phyloP scores from a whole-genome alignment of 1,140 invertebrate genomes.

The Drosophila sturtevanti region DNA sequence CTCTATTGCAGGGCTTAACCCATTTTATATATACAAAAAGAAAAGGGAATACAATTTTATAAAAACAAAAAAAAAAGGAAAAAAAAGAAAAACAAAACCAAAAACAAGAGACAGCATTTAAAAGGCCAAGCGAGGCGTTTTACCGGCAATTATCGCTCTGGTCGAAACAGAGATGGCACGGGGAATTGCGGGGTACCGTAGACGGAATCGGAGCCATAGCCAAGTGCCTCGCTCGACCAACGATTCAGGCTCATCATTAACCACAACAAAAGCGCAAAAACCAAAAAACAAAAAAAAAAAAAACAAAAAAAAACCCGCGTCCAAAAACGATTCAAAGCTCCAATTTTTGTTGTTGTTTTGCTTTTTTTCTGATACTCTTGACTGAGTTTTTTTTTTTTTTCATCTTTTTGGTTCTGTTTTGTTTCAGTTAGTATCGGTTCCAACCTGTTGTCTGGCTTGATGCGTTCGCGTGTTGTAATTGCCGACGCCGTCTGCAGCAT shows the following conservation, averaged over 20 bases:
- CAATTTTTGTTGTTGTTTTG: not conserved
- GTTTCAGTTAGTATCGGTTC: constrained; percentile 55
- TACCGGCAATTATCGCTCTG: constrained; percentile 79
- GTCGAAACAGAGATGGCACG: not conserved
- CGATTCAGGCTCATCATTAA: constrained; percentile 64
- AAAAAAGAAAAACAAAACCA: constrained; percentile 39
- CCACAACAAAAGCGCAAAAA: constrained; percentile 73
- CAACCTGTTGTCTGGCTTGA: constrained; percentile 69
- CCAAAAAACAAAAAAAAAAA: no score
- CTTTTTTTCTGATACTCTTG: constrained; percentile 7
- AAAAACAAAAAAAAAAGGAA: constrained; percentile 37
- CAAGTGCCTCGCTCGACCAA: constrained; percentile 29
- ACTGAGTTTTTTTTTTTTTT: constrained; percentile 31
- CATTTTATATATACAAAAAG: constrained; percentile 37
- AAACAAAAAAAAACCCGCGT: constrained; percentile 35
- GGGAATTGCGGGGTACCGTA: not conserved
- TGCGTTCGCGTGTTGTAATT: constrained; percentile 76
- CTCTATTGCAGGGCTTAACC: constrained; percentile 28
- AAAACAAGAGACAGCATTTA: constrained; percentile 68
- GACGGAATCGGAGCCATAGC: constrained; percentile 27
- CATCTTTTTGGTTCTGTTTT: constrained; percentile 32
- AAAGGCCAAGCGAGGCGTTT: constrained; percentile 79
- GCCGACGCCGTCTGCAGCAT: constrained; percentile 69
- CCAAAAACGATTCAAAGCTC: constrained; percentile 50
- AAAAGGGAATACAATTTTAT: constrained; percentile 44